phyloP scores from a whole-genome alignment of 2,888 invertebrate genomes.

The Drosophila picticornis region DNA sequence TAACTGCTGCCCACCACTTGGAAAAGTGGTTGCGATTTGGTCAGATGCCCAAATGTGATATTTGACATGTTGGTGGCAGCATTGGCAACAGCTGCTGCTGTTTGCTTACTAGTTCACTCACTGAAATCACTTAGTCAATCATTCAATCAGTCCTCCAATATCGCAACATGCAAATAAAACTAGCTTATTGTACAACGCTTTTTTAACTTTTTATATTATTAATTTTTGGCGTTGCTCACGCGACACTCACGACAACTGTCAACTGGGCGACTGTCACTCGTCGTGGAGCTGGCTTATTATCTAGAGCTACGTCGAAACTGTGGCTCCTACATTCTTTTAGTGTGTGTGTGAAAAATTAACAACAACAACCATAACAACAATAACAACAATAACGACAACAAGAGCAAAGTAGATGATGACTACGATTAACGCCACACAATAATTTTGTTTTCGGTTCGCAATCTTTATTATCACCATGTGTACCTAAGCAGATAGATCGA shows the following conservation, averaged over 20 bases:
- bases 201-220: background rate
- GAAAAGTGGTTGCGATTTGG: conserved; percentile 69
- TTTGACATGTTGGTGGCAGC: conserved; percentile 70
- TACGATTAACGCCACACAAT: conserved; percentile 44
- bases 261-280: conserved; percentile 44
- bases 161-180: conserved; percentile 36
- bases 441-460: conserved; percentile 57
- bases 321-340: conserved; percentile 27
- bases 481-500: conserved; percentile 74
- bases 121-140: conserved; percentile 43
- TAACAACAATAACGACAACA: conserved; percentile 34
- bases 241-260: conserved; percentile 49
- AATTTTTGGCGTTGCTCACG: conserved; percentile 19
- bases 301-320: conserved; percentile 21
- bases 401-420: conserved; percentile 27
- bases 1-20: conserved; percentile 52
- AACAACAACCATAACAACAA: conserved; percentile 37
- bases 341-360: conserved; percentile 34
- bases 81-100: conserved; percentile 37
- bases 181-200: conserved; percentile 3
- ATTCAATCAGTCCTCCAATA: conserved; percentile 30
- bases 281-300: conserved; percentile 56
- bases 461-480: conserved; percentile 72
- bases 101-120: conserved; percentile 16
- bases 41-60: conserved; percentile 60